These are phyloP conservation scores for Parelbella ahira DNA, from an alignment of 2,888 invertebrate species.

Conservation along the genomic window DNA sequence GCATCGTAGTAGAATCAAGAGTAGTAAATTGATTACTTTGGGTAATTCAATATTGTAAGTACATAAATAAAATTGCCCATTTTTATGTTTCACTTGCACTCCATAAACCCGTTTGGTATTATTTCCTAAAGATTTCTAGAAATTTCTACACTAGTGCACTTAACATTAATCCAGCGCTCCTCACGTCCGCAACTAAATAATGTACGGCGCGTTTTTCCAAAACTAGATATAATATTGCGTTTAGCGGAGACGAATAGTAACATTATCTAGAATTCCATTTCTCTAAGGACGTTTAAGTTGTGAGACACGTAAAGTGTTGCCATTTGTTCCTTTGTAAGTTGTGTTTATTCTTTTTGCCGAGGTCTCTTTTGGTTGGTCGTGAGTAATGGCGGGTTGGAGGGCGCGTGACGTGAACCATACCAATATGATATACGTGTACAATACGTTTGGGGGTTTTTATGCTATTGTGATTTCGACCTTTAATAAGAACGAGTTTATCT, in stretches of 20 bases:
- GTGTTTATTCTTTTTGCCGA: conserved; percentile 62
- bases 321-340: conserved; percentile 67
- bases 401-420: conserved; percentile 50
- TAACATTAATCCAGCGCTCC: conserved; percentile 1
- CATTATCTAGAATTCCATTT: conserved; percentile 66
- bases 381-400: conserved; percentile 58
- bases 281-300: conserved; percentile 63
- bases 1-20: no score
- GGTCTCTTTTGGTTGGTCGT: conserved; percentile 58
- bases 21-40: no score
- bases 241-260: conserved; percentile 59
- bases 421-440: conserved; percentile 54
- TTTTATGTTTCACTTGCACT: no score
- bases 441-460: conserved; percentile 49
- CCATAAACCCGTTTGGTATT: no score
- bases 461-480: conserved; percentile 40
- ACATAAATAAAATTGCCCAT: no score
- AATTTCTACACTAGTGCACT: not conserved
- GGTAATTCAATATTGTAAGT: no score
- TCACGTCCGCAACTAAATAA: conserved; percentile 10
- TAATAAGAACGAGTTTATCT: conserved; percentile 20
- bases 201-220: conserved; percentile 34
- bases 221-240: conserved; percentile 56
- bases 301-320: conserved; percentile 69
- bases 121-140: no score